These are phyloP conservation scores for Calycopis cecrops DNA, from an alignment of 1,140 invertebrate genomes.

Conservation along the genomic window DNA sequence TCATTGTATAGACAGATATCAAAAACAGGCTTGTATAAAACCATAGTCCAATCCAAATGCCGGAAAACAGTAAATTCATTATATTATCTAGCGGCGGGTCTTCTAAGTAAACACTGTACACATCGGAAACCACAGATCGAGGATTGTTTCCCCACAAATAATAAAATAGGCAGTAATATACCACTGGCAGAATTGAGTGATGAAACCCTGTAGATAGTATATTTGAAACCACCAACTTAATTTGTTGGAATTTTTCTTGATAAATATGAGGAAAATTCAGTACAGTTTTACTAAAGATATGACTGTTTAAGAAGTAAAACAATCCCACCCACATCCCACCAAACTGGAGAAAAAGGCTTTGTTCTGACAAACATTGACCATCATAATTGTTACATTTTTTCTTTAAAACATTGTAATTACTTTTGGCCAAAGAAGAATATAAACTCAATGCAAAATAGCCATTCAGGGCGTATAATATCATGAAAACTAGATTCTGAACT, in stretches of 20 bases:
- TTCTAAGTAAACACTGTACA: conserved; percentile 73
- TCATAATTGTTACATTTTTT: conserved; percentile 56
- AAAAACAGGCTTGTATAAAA: conserved; percentile 81
- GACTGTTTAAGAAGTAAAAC: conserved; percentile 78
- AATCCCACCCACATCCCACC: conserved; percentile 82
- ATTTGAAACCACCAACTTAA: conserved; percentile 75
- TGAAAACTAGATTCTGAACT: conserved; percentile 76
- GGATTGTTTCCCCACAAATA: conserved; percentile 73
- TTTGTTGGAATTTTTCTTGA: conserved; percentile 78
- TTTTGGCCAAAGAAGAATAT: conserved; percentile 77
- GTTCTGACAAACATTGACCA: conserved; percentile 60
- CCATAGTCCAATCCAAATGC: conserved; percentile 80
- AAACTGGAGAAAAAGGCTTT: conserved; percentile 77
- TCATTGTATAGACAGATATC: conserved; percentile 81
- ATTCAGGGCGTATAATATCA: conserved; percentile 75
- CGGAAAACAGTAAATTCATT: conserved; percentile 67
- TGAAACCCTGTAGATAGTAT: conserved; percentile 76
- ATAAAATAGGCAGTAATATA: conserved; percentile 78
- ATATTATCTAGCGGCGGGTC: conserved; percentile 73
- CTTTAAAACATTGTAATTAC: conserved; percentile 69
- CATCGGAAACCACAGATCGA: conserved; percentile 54
- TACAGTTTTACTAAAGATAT: conserved; percentile 73
- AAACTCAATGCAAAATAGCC: conserved; percentile 78
- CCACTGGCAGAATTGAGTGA: conserved; percentile 76
- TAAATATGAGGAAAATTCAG: conserved; percentile 81